Conservation (phyloP, 2,113 vertebrate species). For the Leptocoma aspasia region DNA sequence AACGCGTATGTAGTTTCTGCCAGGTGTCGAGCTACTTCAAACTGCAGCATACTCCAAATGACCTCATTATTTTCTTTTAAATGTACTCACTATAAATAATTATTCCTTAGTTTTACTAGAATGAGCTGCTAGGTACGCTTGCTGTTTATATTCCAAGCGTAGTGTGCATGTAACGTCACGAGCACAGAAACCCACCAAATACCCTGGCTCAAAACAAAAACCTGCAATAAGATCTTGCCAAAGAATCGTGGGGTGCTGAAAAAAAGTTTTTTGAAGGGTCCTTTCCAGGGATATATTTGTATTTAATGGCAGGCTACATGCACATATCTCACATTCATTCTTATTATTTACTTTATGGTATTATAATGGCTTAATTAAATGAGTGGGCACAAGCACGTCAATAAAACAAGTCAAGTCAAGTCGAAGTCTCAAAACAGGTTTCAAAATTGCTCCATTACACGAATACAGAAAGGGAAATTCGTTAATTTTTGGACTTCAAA, state of each 20-base stretch:
- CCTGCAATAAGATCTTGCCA: conserved; percentile 11
- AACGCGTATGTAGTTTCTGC: conserved; percentile 49
- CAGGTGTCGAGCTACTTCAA: conserved; percentile 72
- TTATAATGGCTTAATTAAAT: conserved; percentile 64
- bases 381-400: conserved; percentile 61
- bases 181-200: conserved; percentile 4
- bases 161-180: background rate
- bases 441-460: conserved; percentile 50
- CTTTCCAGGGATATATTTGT: conserved; percentile 13
- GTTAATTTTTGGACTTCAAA: conserved; percentile 11
- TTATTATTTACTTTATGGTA: conserved; percentile 60
- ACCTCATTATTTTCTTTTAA: conserved; percentile 78
- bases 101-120: conserved; percentile 64
- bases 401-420: conserved; percentile 66
- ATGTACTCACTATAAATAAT: conserved; percentile 75
- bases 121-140: conserved; percentile 53
- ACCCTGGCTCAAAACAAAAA: conserved; percentile 30
- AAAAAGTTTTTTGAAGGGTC: background rate
- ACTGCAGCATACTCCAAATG: conserved; percentile 65
- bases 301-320: conserved; percentile 17
- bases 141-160: conserved; percentile 49
- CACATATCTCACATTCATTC: conserved; percentile 52
- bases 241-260: background rate
- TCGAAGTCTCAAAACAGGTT: conserved; percentile 55
- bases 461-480: conserved; percentile 25